These are phyloP conservation scores for Neoarius graeffei DNA, from an alignment of 2,113 vertebrate genomes.

Conservation along the genomic window DNA sequence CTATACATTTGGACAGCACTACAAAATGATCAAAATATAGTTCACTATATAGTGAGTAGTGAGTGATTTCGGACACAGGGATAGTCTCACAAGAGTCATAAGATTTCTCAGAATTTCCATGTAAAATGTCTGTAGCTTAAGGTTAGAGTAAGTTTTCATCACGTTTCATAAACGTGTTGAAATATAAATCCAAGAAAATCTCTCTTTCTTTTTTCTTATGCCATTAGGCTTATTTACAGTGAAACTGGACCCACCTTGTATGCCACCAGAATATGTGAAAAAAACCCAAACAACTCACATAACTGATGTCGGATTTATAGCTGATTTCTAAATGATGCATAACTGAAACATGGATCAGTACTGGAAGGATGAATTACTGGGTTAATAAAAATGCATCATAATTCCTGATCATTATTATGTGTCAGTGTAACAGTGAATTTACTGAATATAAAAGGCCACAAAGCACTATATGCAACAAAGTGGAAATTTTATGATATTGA, in stretches of 20 bases:
- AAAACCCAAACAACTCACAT: neutral
- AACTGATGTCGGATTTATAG: neutral
- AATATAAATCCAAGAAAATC: neutral
- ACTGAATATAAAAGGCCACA: neutral
- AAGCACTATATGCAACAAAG: neutral
- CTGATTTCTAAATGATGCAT: neutral
- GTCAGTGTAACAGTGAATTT: neutral
- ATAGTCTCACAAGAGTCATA: neutral
- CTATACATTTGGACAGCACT: no score
- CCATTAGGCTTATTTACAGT: neutral
- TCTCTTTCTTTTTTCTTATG: neutral
- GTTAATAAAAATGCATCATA: neutral
- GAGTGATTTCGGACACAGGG: no score
- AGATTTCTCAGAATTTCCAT: neutral
- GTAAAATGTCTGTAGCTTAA: neutral
- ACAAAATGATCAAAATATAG: no score
- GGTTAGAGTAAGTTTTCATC: neutral
- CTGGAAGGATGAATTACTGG: neutral
- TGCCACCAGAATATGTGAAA: neutral
- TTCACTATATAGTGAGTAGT: no score
- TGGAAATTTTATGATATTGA: conserved; percentile 11
- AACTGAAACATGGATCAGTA: neutral
- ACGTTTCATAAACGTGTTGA: neutral
- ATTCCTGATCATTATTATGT: neutral
- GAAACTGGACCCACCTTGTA: neutral